These are phyloP conservation scores for Halichoerus grypus DNA, from an alignment of 2,113 vertebrate species.

Conservation along the genomic window DNA sequence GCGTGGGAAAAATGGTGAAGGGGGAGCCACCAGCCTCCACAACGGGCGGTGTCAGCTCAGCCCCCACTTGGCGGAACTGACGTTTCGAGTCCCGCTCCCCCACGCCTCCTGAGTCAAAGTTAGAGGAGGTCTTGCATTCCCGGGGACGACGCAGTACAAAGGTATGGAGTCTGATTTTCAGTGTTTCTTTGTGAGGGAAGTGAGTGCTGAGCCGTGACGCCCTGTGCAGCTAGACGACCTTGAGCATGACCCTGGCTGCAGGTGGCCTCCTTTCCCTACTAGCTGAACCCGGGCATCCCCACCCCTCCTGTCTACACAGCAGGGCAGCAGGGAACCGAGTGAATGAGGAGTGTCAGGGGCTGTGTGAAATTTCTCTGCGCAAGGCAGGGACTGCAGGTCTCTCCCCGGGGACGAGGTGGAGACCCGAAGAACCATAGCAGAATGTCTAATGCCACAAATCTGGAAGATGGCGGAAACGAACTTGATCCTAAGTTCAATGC, in stretches of 20 bases:
- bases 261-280: not conserved
- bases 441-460: not conserved
- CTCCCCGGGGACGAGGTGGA: not conserved
- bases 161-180: not conserved
- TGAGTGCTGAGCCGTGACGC: not conserved
- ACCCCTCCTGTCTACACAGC: not conserved
- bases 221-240: not conserved
- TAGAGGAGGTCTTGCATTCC: not conserved
- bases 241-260: accelerated
- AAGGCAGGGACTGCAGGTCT: not conserved
- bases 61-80: not conserved
- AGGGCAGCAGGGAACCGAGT: not conserved
- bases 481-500: not conserved
- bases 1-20: not conserved
- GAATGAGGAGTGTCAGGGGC: accelerated
- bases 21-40: not conserved
- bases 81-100: not conserved
- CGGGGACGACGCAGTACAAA: not conserved
- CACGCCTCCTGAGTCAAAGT: not conserved
- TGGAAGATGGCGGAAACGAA: not conserved
- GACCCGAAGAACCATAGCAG: not conserved
- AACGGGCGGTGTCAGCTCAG: accelerated
- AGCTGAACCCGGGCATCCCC: not conserved
- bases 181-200: not conserved
- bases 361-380: no score